These are phyloP conservation scores for Leptopilina boulardi DNA, from an alignment of 1,140 invertebrate genomes.

Conservation along the genomic window DNA sequence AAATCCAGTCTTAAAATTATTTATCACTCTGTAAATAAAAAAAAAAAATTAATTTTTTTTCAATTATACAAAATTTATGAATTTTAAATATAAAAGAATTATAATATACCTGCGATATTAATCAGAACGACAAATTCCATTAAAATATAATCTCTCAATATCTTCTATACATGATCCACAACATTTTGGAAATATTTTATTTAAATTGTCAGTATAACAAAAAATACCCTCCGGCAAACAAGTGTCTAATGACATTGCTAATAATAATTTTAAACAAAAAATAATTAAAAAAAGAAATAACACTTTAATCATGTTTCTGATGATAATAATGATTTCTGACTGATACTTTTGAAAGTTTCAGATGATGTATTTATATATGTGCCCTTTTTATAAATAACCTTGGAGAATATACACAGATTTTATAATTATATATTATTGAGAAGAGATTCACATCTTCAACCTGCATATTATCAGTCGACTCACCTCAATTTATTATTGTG, in stretches of 20 bases:
- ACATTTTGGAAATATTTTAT: slow-evolving; percentile 18
- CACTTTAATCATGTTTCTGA: background rate
- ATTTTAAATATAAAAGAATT: no score
- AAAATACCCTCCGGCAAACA: background rate
- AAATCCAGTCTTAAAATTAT: no score
- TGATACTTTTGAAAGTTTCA: slow-evolving; percentile 8
- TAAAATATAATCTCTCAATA: background rate
- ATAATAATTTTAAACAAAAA: background rate
- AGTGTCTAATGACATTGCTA: background rate
- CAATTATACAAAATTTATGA: no score
- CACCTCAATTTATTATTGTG: slow-evolving; percentile 2
- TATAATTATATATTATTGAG: background rate
- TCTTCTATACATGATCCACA: background rate
- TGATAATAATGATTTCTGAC: background rate
- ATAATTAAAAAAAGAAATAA: background rate
- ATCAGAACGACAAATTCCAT: background rate
- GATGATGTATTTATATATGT: slow-evolving; percentile 11
- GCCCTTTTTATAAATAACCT: background rate
- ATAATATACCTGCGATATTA: slow-evolving; percentile 17
- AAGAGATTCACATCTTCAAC: slow-evolving; percentile 12
- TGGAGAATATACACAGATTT: background rate
- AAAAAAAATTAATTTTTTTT: no score
- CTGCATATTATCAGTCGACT: slow-evolving; percentile 18
- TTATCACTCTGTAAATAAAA: no score
- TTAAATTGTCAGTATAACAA: background rate